A percentile compares a stretch with the other conserved stretches of the same genome.
phyloP scores from a whole-genome alignment of 2,888 invertebrate genomes.

The Chloromyia formosa region DNA sequence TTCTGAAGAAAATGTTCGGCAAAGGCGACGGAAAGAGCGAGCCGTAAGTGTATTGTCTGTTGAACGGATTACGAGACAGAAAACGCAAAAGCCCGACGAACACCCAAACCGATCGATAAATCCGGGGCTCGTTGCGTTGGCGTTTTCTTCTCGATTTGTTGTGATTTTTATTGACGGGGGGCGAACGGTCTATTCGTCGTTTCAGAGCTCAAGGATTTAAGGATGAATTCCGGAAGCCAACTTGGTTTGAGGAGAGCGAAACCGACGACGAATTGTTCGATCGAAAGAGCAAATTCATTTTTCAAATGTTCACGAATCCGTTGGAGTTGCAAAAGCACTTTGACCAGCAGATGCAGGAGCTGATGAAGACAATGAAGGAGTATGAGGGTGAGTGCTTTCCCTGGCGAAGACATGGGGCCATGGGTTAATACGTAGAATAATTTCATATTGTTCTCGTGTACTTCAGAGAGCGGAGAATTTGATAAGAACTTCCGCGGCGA shows the following conservation, averaged over 20 bases:
- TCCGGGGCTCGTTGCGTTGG: not conserved
- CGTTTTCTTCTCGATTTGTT: not conserved
- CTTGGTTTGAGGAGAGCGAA: conserved; percentile 64
- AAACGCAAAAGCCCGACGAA: conserved; percentile 29
- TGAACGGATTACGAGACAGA: not conserved
- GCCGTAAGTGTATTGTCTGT: conserved; percentile 39
- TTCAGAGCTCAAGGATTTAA: conserved; percentile 49
- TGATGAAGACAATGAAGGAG: conserved; percentile 66
- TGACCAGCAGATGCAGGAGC: conserved; percentile 69
- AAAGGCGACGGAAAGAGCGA: conserved; percentile 53
- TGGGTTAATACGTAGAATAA: not conserved
- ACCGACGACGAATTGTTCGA: conserved; percentile 63
- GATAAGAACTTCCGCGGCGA: conserved; percentile 65
- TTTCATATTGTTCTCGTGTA: too few species aligned
- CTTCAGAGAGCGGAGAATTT: conserved; percentile 55
- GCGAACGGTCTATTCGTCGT: not conserved
- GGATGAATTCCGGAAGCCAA: conserved; percentile 63
- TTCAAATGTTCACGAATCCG: conserved; percentile 69
- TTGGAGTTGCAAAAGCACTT: conserved; percentile 70
- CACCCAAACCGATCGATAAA: conserved; percentile 49
- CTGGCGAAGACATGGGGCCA: too few species aligned
- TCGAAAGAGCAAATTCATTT: conserved; percentile 63
- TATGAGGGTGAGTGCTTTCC: conserved; percentile 58
- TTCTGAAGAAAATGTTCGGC: conserved; percentile 59
- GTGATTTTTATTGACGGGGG: not conserved